Conservation (phyloP, 2,888 invertebrate species). For the Glyphotaelius pellucidus region DNA sequence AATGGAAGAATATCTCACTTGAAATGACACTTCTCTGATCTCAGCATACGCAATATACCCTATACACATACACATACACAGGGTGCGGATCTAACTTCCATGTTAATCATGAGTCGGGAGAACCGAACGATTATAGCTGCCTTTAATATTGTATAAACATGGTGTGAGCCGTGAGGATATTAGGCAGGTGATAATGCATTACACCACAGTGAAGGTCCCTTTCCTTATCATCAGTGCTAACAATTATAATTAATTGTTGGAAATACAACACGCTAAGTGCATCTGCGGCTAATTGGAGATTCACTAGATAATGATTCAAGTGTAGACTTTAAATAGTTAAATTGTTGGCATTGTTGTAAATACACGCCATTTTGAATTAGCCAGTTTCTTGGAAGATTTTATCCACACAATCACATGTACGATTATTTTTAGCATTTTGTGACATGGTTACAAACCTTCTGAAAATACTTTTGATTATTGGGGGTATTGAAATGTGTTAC, state of each 20-base stretch:
- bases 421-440: not conserved
- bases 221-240: not conserved
- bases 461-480: not conserved
- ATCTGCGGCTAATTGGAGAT: not conserved
- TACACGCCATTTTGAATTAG: not conserved
- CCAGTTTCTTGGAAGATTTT: too few relatives aligned
- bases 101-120: not conserved
- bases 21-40: not conserved
- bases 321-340: not conserved
- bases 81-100: not conserved
- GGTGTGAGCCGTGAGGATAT: conserved; percentile 2
- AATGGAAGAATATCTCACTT: not conserved
- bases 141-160: not conserved
- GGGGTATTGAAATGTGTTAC: not conserved
- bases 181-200: not conserved
- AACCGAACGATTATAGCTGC: not conserved
- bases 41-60: not conserved
- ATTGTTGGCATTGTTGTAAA: not conserved
- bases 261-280: not conserved
- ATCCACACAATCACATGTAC: too few relatives aligned
- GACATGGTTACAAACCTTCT: not conserved
- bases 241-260: not conserved
- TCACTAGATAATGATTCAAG: not conserved
- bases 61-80: not conserved
- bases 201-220: not conserved